Evolutionary conservation across 2,888 invertebrate genomes (phyloP).

Genomic region (Rotaria magnacalcarata): DNA sequence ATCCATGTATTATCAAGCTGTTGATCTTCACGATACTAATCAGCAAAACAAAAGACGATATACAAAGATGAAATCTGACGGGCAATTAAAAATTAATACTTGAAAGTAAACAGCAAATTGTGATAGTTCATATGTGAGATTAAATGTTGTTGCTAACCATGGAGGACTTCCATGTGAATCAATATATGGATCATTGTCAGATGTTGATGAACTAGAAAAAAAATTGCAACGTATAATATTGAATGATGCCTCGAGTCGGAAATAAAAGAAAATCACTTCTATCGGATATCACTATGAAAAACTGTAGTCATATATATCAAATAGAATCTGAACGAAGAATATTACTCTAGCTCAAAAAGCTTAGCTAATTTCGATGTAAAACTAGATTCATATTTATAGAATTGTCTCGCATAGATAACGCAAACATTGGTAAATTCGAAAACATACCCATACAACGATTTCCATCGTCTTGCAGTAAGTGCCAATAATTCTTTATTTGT

Average conservation of each 20-base stretch:
- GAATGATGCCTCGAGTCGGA: too few relatives aligned
- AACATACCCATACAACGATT: conserved; percentile 51
- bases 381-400: too few relatives aligned
- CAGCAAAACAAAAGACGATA: not conserved
- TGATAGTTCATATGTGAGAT: conserved; percentile 74
- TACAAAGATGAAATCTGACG: too few relatives aligned
- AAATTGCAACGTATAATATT: too few relatives aligned
- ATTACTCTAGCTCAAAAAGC: too few relatives aligned
- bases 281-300: too few relatives aligned
- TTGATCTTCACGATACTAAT: conserved; percentile 63
- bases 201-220: not conserved
- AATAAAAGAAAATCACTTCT: too few relatives aligned
- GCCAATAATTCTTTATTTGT: conserved; percentile 82
- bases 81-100: conserved; percentile 49
- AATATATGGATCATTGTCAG: conserved; percentile 49
- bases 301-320: too few relatives aligned
- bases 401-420: too few relatives aligned
- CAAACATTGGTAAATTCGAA: too few relatives aligned
- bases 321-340: too few relatives aligned
- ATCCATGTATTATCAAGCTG: conserved; percentile 82
- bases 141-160: conserved; percentile 82
- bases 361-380: too few relatives aligned
- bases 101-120: conserved; percentile 78
- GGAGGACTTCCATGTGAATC: conserved; percentile 62
- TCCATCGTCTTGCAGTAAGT: conserved; percentile 67